phyloP scores from a whole-genome alignment of 2,113 vertebrate genomes.

The Scatophagus argus region DNA sequence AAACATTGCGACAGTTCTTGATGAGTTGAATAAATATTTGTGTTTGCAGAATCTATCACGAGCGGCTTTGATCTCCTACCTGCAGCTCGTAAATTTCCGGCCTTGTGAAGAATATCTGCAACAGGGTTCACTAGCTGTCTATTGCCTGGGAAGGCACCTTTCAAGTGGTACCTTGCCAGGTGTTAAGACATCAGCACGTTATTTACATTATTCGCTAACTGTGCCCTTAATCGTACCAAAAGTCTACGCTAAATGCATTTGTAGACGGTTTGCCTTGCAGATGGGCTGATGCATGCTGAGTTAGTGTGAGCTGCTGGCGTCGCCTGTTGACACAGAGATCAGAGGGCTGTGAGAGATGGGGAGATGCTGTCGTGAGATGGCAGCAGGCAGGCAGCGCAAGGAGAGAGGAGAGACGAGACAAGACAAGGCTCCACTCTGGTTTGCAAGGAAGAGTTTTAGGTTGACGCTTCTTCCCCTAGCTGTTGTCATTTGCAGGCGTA shows the following conservation, averaged over 20 bases:
- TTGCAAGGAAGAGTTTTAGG: slow-evolving; percentile 50
- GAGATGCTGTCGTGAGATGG: slow-evolving; percentile 76
- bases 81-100: slow-evolving; percentile 63
- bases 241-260: slow-evolving; percentile 63
- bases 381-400: slow-evolving; percentile 61
- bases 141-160: slow-evolving; percentile 42
- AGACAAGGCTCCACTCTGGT: slow-evolving; percentile 49
- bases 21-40: slow-evolving; percentile 75
- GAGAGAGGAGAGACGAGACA: slow-evolving; percentile 52
- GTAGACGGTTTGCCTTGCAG: slow-evolving; percentile 67
- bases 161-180: slow-evolving; percentile 58
- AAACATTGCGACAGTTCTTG: slow-evolving; percentile 63
- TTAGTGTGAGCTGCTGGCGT: slow-evolving; percentile 70
- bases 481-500: slow-evolving; percentile 32
- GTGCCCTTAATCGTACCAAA: slow-evolving; percentile 58
- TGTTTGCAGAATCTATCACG: slow-evolving; percentile 71
- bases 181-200: slow-evolving; percentile 62
- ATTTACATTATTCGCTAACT: slow-evolving; percentile 56
- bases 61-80: slow-evolving; percentile 71
- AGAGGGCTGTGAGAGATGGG: slow-evolving; percentile 77
- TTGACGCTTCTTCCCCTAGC: slow-evolving; percentile 25
- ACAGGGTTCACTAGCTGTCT: slow-evolving; percentile 32
- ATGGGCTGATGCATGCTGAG: slow-evolving; percentile 64
- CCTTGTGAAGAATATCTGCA: slow-evolving; percentile 40
- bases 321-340: slow-evolving; percentile 79